Evolutionary conservation across 2,888 invertebrate genomes (phyloP).

Genomic region (Petrolisthes cinctipes): DNA sequence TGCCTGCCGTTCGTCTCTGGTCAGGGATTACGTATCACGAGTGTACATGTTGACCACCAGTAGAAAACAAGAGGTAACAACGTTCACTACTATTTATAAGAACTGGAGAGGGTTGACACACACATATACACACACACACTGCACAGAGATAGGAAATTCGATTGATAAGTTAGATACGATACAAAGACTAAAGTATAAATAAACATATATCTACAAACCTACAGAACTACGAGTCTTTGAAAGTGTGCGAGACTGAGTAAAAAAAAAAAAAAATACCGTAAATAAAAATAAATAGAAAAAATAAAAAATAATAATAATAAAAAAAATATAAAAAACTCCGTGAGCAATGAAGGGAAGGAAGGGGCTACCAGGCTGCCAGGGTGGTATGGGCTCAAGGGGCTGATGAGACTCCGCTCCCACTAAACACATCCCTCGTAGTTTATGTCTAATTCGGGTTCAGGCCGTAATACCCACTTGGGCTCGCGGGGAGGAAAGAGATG

Average conservation of each 20-base stretch:
- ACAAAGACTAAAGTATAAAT: no score
- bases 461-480: not conserved
- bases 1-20: no score
- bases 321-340: not conserved
- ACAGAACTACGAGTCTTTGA: no score
- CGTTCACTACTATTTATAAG: no score
- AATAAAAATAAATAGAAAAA: not conserved
- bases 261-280: not conserved
- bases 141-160: no score
- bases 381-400: not conserved
- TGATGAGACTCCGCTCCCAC: not conserved
- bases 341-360: not conserved
- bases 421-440: slow-evolving; percentile 1
- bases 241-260: not conserved
- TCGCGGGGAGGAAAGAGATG: not conserved
- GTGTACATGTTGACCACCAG: no score
- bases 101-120: no score
- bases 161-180: no score
- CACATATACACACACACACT: no score
- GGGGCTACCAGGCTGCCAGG: not conserved
- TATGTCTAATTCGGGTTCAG: slow-evolving; percentile 13
- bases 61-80: no score
- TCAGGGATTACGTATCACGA: no score
- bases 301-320: not conserved
- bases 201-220: no score